Base-by-base conservation (phyloP, 2,797 vertebrate genomes). In the Tangara arthus region DNA sequence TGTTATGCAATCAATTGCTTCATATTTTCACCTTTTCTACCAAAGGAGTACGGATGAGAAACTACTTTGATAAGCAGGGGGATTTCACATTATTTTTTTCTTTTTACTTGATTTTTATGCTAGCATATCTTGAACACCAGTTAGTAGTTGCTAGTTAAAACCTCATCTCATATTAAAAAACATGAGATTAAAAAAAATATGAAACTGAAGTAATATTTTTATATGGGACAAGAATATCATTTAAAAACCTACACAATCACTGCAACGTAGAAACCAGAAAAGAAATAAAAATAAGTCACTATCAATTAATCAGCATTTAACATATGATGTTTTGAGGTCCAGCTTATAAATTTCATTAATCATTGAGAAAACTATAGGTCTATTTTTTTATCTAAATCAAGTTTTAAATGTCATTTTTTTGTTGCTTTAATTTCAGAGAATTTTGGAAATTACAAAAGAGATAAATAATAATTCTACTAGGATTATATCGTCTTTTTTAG, bases 181-280 rank as follows among this genome's bases (percentile, higher is more conserved):
- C n/a, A n/a, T n/a, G n/a, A n/a, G n/a, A n/a, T 42, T 69, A 21
- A 39, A 65, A 55, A 23, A 68, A 41, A 64, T 4, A 59, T 1
- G 34, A 41, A 57, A 27, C 44, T 64, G 9, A 64, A 32, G 22
- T 26, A 8, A 42, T 18, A 61, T 26, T 64, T 86, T 52, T 11
- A n/a, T 18, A 35, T 5, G 12, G 24, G 28, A 9, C 8, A 77
- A 72, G 6, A 47, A 9, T 16, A 7, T 15, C 4, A 28, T 60
- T 8, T 11, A 42, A 20, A 11, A 0, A 2, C 9, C 1, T 12
- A 52, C 12, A 28, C 8, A 42, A 44, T 2, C 20, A 63, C 7
- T 27, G 30, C 28, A 52, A 46, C 6, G 1, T 39, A 77, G 47
- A 81, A 93, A 70, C 2, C 5, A 59, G 17, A 77, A 65, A 63